Evolutionary conservation across 2,888 invertebrate species (phyloP), one percentile per base, ranked within the genome.

Genomic region (Drosophila demipolita): DNA sequence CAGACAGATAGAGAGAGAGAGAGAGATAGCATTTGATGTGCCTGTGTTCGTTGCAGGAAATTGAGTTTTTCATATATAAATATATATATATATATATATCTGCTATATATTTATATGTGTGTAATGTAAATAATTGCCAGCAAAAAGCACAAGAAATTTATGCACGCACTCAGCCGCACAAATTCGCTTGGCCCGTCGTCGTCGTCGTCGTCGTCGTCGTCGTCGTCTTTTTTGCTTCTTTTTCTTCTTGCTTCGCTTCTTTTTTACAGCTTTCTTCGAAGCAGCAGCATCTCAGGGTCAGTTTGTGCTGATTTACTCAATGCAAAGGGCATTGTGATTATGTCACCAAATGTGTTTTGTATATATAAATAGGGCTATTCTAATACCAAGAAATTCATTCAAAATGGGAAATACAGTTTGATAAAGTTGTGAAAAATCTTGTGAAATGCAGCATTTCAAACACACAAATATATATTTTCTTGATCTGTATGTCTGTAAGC

Each of bases 51-150:
- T 63, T 67, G 80, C 83, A 91, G 91, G 91, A 91, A 91, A 91
- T 91, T 91, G 91, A 91, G 91, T 91, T 91, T 91, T 89, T 87
- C 80, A 32, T 78, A 66, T 85, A 77, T 72, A 62, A 57, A 45
- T 61, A 71, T 59, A 60, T 29, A 11, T 45, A 29, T 36, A 58
- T 32, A 59, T 60, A 26, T 36, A 26, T 29, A 29, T 40, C 26
- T 45, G 3, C 1, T 32, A 45, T 61, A 35, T 20, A 12, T 42
- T 1, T 42, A 20, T 42, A 12, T 20, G 52, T 73, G 71, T 63
- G 64, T 62, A 77, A 79, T 79, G 82, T 82, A 81, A 82, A 82
- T 82, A 82, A 82, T 81, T 80, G 81, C 81, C 77, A 75, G 74
- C 72, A 67, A 71, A 75, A 79, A 64, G 80, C 71, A 79, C 53